Evolutionary conservation across 2,888 invertebrate species (phyloP).

Genomic region (Trissonchulus latispiculum): DNA sequence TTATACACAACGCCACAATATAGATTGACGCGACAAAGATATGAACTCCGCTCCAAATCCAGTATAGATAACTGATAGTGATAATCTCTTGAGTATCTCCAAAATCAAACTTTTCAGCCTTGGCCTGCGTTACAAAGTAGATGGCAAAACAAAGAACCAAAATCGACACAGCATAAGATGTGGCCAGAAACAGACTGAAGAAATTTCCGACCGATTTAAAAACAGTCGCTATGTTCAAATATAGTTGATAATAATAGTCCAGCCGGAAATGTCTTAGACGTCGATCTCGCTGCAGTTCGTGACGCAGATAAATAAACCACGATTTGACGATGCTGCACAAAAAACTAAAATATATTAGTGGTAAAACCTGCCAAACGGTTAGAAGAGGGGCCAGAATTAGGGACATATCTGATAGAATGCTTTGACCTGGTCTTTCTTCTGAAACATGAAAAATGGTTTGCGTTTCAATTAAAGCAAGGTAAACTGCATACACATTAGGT

Average conservation of each 20-base stretch:
- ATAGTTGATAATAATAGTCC: neutral
- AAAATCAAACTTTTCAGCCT: neutral
- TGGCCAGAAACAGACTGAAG: conserved; percentile 3
- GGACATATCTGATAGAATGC: neutral
- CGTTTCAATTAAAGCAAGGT: no score
- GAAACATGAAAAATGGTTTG: no score
- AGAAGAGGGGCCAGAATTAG: neutral
- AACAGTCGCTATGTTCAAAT: neutral
- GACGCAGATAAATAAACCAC: neutral
- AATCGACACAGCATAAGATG: neutral
- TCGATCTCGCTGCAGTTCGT: neutral
- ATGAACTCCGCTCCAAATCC: neutral
- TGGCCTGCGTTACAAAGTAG: neutral
- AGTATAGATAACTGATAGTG: neutral
- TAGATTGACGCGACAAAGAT: neutral
- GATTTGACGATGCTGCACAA: neutral
- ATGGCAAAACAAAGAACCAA: neutral
- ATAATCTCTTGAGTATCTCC: no score
- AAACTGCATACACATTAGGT: no score
- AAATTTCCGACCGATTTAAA: neutral
- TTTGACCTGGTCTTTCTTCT: no score
- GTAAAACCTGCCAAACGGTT: conserved; percentile 6
- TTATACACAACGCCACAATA: neutral
- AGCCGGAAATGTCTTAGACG: neutral
- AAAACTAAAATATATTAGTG: conserved; percentile 5